These are phyloP conservation scores for Bungarus multicinctus DNA, from an alignment of 2,113 vertebrate genomes.

Conservation along the genomic window DNA sequence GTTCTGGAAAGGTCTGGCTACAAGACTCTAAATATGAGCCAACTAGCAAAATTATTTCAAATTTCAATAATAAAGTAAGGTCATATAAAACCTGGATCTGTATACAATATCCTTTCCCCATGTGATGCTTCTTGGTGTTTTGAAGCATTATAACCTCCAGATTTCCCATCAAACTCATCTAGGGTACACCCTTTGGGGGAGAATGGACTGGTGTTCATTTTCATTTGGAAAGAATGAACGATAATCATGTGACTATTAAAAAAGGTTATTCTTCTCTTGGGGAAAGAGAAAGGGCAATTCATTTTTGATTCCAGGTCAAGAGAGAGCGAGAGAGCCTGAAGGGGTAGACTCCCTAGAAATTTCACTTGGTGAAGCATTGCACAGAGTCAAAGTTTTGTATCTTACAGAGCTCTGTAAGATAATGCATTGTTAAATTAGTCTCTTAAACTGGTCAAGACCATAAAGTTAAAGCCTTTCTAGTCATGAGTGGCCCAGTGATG, in stretches of 20 bases:
- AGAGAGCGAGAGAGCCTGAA: background rate
- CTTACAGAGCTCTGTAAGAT: background rate
- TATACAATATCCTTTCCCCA: background rate
- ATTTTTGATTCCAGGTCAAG: background rate
- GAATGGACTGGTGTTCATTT: background rate
- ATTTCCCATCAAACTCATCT: background rate
- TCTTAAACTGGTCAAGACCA: background rate
- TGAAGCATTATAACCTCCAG: background rate
- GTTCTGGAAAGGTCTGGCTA: background rate
- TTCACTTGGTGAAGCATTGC: background rate
- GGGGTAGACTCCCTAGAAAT: background rate
- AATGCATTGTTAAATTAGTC: background rate
- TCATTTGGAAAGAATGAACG: background rate
- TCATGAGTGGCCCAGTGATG: background rate
- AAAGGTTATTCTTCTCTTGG: background rate
- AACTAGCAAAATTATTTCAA: background rate
- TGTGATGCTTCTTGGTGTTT: background rate
- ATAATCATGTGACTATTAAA: background rate
- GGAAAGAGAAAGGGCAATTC: background rate
- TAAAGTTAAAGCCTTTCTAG: background rate
- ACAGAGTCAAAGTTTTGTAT: background rate
- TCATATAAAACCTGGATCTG: background rate
- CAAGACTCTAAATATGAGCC: background rate
- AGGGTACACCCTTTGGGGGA: background rate
- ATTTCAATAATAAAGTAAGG: background rate